Evolutionary conservation across 1,140 invertebrate species (phyloP), one percentile per base, ranked within the genome.

Genomic region (Drosophila truncata): DNA sequence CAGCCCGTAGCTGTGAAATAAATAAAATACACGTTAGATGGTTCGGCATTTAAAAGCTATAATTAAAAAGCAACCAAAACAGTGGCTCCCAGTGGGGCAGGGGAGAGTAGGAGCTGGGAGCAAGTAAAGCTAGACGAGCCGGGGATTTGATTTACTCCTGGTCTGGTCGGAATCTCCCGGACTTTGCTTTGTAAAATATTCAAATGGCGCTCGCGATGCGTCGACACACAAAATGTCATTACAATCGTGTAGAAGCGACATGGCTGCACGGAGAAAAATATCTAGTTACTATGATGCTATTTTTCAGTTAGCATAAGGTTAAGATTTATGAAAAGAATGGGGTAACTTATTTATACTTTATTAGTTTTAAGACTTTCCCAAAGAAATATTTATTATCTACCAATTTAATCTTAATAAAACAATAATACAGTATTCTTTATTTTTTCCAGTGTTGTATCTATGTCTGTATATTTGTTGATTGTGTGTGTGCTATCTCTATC

Each of bases 11-110:
- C 83, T 83, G 85, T 78, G 85, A 88, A 88, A 88, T 84, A 88
- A 90, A 88, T 88, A 88, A 88, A 88, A 90, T 88, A 81, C 85
- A 90, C 85, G 85, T 90, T 90, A 88, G 85, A 81, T 79, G 74
- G 73, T 57, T 77, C 62, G 59, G 70, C 81, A 88, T 88, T 90
- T 88, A 88, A 88, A 90, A 84, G 84, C 85, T 90, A 88, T 88
- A 88, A 88, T 88, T 88, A 88, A 88, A 90, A 88, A 88, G 84
- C 85, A 82, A 88, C 84, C 82, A 86, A 86, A 86, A 65, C 29
- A 80, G 33, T 37, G 33, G 41, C 35, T 52, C 49, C 27, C 42
- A 58, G 18, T 20, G 16, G 35, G 42, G 20, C 29, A 13, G 9
- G 10, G 18, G 41, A n/a, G 8, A 9, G 18, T 11, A 31, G 4